Evolutionary conservation across 2,797 vertebrate species (phyloP).

Genomic region (Siniperca obscura): DNA sequence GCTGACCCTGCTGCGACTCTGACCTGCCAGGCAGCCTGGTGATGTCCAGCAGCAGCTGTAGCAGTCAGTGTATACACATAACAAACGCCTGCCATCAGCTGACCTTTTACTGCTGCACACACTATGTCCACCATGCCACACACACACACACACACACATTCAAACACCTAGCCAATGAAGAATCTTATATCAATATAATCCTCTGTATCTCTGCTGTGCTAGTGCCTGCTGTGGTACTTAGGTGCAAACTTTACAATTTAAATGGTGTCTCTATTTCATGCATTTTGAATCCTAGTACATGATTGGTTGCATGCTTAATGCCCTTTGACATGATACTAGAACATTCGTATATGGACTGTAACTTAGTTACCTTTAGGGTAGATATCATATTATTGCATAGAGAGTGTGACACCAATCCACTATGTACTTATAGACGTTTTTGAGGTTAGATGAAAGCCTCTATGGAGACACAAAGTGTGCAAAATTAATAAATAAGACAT

Average conservation of each 20-base stretch:
- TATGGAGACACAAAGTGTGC: not conserved
- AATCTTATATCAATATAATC: constrained; percentile 24
- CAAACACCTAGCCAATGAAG: constrained; percentile 20
- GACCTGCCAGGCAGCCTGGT: constrained; percentile 59
- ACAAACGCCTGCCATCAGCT: constrained; percentile 68
- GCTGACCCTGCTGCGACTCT: constrained; percentile 62
- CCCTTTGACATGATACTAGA: not conserved
- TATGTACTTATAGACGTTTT: not conserved
- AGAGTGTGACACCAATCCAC: not conserved
- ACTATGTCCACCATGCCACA: constrained; percentile 41
- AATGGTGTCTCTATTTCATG: not conserved
- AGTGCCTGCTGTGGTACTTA: not conserved
- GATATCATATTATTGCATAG: not conserved
- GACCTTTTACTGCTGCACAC: constrained; percentile 71
- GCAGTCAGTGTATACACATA: constrained; percentile 70
- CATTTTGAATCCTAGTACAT: not conserved
- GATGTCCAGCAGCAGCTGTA: constrained; percentile 82
- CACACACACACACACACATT: constrained; percentile 7
- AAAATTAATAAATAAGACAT: not conserved
- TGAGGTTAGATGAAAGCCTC: not conserved
- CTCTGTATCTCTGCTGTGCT: not conserved
- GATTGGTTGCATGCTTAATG: not conserved
- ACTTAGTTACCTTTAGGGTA: not conserved
- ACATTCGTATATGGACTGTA: not conserved
- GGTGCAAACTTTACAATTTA: constrained; percentile 26